Conservation (phyloP, 2,797 vertebrate species). For the Australoheros facetus region DNA sequence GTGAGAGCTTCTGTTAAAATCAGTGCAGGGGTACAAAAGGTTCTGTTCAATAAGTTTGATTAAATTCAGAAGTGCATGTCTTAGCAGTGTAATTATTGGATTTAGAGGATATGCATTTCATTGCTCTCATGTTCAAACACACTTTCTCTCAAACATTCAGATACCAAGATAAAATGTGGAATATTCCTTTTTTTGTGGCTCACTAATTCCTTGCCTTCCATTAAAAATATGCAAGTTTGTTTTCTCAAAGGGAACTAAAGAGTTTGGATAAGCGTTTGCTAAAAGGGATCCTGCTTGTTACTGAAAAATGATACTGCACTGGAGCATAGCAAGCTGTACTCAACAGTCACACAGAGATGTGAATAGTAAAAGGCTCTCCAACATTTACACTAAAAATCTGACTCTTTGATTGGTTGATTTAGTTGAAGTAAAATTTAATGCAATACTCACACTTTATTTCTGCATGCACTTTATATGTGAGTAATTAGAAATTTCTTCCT, state of each 20-base stretch:
- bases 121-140: not conserved
- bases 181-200: not conserved
- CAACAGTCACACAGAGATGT: not conserved
- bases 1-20: slow-evolving; percentile 22
- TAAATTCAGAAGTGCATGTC: slow-evolving; percentile 7
- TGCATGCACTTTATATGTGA: not conserved
- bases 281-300: slow-evolving; percentile 4
- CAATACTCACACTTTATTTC: not conserved
- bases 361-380: not conserved
- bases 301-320: slow-evolving; percentile 32
- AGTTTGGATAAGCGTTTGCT: slow-evolving; percentile 29
- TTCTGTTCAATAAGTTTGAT: slow-evolving; percentile 8
- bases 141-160: not conserved
- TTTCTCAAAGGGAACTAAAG: slow-evolving; percentile 27
- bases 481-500: not conserved
- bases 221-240: slow-evolving; percentile 13
- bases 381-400: not conserved
- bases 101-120: not conserved
- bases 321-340: not conserved
- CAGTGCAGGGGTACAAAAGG: slow-evolving; percentile 16
- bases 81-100: not conserved
- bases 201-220: not conserved
- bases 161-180: slow-evolving; percentile 15
- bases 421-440: not conserved
- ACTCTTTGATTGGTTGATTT: not conserved